Evolutionary conservation across 2,113 vertebrate genomes (phyloP).

Genomic region (Rana temporaria): DNA sequence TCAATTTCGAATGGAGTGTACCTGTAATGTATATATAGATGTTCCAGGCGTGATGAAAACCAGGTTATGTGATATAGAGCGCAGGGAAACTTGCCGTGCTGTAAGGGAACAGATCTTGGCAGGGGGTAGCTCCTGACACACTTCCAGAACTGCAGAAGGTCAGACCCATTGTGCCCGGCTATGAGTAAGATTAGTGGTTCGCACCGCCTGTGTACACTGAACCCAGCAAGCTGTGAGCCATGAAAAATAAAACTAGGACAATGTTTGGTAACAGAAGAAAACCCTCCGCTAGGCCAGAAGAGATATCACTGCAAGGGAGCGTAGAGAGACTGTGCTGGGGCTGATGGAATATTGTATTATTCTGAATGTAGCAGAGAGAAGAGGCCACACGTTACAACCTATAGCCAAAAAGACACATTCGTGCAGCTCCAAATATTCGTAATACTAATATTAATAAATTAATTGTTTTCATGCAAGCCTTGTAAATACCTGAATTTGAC

Average conservation of each 20-base stretch:
- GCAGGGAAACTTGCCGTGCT: slow-evolving; percentile 13
- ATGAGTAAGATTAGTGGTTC: slow-evolving; percentile 11
- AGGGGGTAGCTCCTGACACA: slow-evolving; percentile 19
- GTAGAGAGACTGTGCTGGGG: background rate
- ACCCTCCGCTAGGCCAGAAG: background rate
- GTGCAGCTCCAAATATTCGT: too few species aligned
- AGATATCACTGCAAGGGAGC: background rate
- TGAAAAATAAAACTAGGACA: slow-evolving; percentile 24
- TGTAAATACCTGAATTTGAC: too few species aligned
- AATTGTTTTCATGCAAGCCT: too few species aligned
- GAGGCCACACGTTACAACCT: background rate
- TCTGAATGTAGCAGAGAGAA: background rate
- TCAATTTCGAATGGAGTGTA: too few species aligned
- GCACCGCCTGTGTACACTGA: background rate
- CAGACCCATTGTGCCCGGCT: slow-evolving; percentile 1
- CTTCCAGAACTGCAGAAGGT: slow-evolving; percentile 14
- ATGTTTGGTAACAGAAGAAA: slow-evolving; percentile 19
- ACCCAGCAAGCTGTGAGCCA: slow-evolving; percentile 4
- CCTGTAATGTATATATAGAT: slow-evolving; percentile 2
- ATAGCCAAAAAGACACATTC: too few species aligned
- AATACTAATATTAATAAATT: too few species aligned
- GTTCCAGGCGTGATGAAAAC: background rate
- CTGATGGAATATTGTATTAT: background rate
- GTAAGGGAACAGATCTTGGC: slow-evolving; percentile 2
- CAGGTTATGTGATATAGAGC: slow-evolving; percentile 20